Conservation (phyloP, 2,888 invertebrate genomes). For the Linyphia triangularis region DNA sequence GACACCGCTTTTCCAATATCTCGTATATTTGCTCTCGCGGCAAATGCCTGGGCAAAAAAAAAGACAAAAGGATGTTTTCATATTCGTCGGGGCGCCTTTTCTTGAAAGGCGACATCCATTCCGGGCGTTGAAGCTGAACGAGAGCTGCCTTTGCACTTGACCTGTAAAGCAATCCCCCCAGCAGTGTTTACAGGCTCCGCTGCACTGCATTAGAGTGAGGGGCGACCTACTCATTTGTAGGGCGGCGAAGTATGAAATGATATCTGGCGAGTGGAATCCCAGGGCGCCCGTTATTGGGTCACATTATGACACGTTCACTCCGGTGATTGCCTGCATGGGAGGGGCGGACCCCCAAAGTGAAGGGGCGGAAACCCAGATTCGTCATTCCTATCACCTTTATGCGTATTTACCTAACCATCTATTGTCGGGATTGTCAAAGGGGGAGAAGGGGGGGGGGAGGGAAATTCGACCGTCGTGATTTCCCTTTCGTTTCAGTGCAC, state of each 20-base stretch:
- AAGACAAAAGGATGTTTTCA: conserved; percentile 70
- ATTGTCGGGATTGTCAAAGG: background rate
- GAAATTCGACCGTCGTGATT: background rate
- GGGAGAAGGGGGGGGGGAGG: too few species aligned
- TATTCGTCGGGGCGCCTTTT: conserved; percentile 67
- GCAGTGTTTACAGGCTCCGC: conserved; percentile 60
- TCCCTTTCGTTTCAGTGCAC: background rate
- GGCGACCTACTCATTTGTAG: conserved; percentile 60
- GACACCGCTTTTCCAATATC: conserved; percentile 73
- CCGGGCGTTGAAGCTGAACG: conserved; percentile 53
- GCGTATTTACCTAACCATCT: conserved; percentile 39
- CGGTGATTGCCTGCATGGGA: conserved; percentile 36
- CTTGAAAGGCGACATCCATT: conserved; percentile 73
- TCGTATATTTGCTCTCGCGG: conserved; percentile 64
- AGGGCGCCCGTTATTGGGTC: conserved; percentile 54
- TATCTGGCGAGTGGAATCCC: conserved; percentile 63
- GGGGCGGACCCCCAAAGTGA: background rate
- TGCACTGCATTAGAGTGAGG: conserved; percentile 49
- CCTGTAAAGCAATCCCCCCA: conserved; percentile 23
- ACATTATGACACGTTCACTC: conserved; percentile 60
- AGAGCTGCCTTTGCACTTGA: conserved; percentile 48
- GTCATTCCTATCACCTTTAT: conserved; percentile 43
- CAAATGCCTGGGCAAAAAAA: conserved; percentile 46
- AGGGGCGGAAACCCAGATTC: conserved; percentile 16
- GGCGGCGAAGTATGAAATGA: conserved; percentile 69